Base-by-base conservation (phyloP, 2,113 vertebrate species). In the Podocnemis expansa region DNA sequence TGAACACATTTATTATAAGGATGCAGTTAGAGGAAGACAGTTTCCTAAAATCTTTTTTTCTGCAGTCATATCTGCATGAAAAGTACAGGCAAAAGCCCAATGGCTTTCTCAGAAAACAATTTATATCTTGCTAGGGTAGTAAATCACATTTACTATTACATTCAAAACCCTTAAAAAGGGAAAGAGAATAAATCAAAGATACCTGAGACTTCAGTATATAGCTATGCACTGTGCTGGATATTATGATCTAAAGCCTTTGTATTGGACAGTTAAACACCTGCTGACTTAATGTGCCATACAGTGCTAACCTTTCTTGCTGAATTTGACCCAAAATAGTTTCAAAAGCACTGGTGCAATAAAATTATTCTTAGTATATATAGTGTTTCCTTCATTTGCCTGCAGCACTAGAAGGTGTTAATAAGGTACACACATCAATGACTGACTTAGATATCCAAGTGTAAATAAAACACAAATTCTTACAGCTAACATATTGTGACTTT, bases 91-190 rank as follows among this genome's bases (percentile, higher is more conserved):
- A 93, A 88, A 87, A 94, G 78, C 82, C 73, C 56, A 4, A 16
- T 67, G 31, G 84, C 95, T 94, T 95, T 85, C 85, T 88, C 60
- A 84, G 88, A 92, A 94, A 94, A 94, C 25, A 84, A 94, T 91
- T 95, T 92, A 29, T 92, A 51, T 89, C 82, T 87, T 45, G 3
- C 60, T 85, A 94, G 82, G 76, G 91, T 81, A 88, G 56, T 93
- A 84, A 95, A 94, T 89, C 90, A 84, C 60, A 10, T 54, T 95
- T 43, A 41, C 70, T 88, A 80, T 24, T 89, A 82, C 86, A 92
- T 97, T 80, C 31, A 24, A 87, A 52, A 90, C 93, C 82, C 76
- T 82, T 92, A 83, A 79, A n/a, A 91, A 87, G 19, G 31, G 31
- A 83, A 93, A 89, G 10, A 63, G n/a, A 85, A 82, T 58, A 92